Conservation (phyloP, 2,113 vertebrate genomes). For the Protobothrops mucrosquamatus region DNA sequence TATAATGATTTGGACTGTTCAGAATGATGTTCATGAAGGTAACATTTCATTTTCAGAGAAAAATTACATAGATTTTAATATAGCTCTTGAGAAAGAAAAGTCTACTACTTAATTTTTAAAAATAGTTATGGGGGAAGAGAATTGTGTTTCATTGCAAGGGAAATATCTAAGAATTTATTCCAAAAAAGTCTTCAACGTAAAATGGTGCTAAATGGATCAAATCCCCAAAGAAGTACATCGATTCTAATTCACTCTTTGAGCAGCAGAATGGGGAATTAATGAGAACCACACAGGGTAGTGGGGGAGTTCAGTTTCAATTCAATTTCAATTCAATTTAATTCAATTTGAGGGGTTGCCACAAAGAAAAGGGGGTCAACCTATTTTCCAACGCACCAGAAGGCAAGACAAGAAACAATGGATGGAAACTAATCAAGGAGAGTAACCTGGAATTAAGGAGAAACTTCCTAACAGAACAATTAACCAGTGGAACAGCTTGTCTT, state of each 20-base stretch:
- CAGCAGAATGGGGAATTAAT: neutral
- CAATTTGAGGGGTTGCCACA: neutral
- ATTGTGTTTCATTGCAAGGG: neutral
- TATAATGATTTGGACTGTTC: neutral
- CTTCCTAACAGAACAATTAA: neutral
- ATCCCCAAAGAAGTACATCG: neutral
- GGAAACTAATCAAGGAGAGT: neutral
- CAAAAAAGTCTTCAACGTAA: neutral
- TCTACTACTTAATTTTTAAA: neutral
- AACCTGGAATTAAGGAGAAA: neutral
- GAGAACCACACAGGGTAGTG: neutral
- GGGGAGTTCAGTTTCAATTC: neutral
- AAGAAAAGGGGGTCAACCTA: neutral
- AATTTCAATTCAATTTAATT: neutral
- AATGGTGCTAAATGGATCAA: neutral
- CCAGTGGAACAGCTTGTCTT: neutral
- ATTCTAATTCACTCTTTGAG: neutral
- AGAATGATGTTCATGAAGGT: neutral
- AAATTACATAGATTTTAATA: neutral
- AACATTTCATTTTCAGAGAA: neutral
- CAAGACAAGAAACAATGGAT: too few species aligned
- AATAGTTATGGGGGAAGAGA: neutral
- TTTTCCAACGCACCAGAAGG: too few species aligned
- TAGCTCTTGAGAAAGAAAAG: neutral
- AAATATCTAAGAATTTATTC: neutral